Base-by-base conservation (phyloP, 2,797 vertebrate species). In the Trachurus trachurus region DNA sequence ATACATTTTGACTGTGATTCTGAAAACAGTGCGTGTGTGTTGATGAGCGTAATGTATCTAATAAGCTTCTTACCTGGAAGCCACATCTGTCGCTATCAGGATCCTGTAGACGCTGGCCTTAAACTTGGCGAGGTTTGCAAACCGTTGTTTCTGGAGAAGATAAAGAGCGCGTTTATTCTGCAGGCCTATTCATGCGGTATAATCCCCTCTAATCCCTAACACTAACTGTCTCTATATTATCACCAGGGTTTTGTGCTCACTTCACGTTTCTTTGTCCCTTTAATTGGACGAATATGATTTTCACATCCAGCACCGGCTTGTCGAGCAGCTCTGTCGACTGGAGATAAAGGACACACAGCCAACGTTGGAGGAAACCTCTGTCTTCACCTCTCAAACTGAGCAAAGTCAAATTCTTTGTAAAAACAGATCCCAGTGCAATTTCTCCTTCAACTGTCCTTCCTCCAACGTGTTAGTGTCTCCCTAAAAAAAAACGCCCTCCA, bases 71-170 rank as follows among this genome's bases (percentile, higher is more conserved):
- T 73, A 99, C 98, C 98, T 97, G 64, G 98, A 83, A 44, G 98
- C 98, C 1, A 99, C 97, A 0, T 99, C 98, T 0, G 98, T 99
- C 0, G 98, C 98, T 0, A 99, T 96, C 54, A 99, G 94, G 87
- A 99, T 98, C 92, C 95, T 98, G 92, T 95, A 98, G 90, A 98
- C 94, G 66, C 98, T 99, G 81, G 98, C 99, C 75, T 99, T 99
- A 94, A 99, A 99, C 92, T 96, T 98, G 37, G 97, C 96, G 31
- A 99, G 92, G 76, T 98, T 97, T 0, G 97, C 96, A 82, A 99
- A 99, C 17, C 98, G 95, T 74, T 98, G 96, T 87, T 93, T 97
- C 98, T 99, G 89, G 0, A 16, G 52, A 57, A 64, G 64, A 83
- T 5, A 73, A 77, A 74, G 54, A 73, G 34, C 11, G 8, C 0